Evolutionary conservation across 2,888 invertebrate genomes (phyloP), one percentile per base, ranked within the genome.

Genomic region (Cerastis leucographa): DNA sequence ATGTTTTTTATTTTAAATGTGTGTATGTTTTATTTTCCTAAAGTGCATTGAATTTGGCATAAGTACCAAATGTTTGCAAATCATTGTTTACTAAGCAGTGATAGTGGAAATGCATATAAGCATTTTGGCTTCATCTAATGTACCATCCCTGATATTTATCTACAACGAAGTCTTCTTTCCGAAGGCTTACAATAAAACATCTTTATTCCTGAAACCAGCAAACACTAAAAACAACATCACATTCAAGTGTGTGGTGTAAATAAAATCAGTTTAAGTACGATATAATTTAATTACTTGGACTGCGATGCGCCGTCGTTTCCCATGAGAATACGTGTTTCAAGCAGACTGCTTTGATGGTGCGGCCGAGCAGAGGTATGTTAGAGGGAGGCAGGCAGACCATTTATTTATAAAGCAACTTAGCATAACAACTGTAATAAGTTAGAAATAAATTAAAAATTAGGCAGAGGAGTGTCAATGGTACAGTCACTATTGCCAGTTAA

Each of bases 281-380:
- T 88, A 89, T 91, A 92, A 92, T 92, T 92, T 92, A 91, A 93
- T 93, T 90, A 92, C 88, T 86, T 69, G 81, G 83, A 75, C 89
- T 84, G 80, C 88, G 77, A 89, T 87, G 65, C 88, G 88, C 90
- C 68, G 87, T 80, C 88, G 78, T 74, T 90, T 92, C 91, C 91
- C 92, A 90, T 90, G 94, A 88, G 93, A 91, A 90, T 86, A 87
- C 89, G 89, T 91, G 92, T 92, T 93, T 91, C 91, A 90, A 91
- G 91, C 89, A 85, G 89, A 85, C 87, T 88, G 91, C 95, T 94
- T 94, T 93, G 93, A 93, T 93, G 92, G 90, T 83, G 82, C 78
- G 76, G 62, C 44, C 54, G 85, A 86, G 8, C 70, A 78, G 12
- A 19, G 76, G 85, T 89, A 86, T 88, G 54, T 5, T 0, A 79